Conservation (phyloP, 2,113 vertebrate genomes). For the Capra hircus region DNA sequence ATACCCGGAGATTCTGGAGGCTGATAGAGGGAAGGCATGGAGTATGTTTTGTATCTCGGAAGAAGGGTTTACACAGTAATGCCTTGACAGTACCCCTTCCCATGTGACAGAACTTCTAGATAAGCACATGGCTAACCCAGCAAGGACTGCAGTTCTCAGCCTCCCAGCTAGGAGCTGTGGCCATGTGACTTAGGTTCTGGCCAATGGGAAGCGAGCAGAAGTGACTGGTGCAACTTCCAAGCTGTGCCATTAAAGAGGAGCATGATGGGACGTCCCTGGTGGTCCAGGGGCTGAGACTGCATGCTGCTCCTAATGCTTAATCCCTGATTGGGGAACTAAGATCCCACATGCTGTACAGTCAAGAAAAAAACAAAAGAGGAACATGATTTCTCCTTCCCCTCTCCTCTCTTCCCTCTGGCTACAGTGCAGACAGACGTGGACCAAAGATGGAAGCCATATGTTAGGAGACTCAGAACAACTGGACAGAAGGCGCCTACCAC, state of each 20-base stretch:
- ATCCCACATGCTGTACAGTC: not conserved
- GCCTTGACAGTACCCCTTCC: not conserved
- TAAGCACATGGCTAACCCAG: not conserved
- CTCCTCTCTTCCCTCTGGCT: not conserved
- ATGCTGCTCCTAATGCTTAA: not conserved
- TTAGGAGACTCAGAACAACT: not conserved
- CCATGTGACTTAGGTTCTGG: not conserved
- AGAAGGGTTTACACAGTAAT: not conserved
- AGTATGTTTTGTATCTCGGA: not conserved
- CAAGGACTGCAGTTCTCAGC: not conserved
- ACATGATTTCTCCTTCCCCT: not conserved
- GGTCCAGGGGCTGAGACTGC: not conserved
- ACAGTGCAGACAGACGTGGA: not conserved
- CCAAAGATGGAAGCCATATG: not conserved
- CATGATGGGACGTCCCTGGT: not conserved
- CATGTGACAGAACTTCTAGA: not conserved
- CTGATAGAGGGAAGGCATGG: not conserved
- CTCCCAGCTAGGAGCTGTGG: not conserved
- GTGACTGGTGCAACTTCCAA: not conserved
- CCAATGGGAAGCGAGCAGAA: not conserved
- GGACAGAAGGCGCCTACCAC: not conserved
- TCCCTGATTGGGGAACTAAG: not conserved
- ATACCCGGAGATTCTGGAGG: not conserved
- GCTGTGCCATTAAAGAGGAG: not conserved
- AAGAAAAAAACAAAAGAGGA: not conserved